phyloP scores from a whole-genome alignment of 2,797 vertebrate species.

The Syngnathus acus region DNA sequence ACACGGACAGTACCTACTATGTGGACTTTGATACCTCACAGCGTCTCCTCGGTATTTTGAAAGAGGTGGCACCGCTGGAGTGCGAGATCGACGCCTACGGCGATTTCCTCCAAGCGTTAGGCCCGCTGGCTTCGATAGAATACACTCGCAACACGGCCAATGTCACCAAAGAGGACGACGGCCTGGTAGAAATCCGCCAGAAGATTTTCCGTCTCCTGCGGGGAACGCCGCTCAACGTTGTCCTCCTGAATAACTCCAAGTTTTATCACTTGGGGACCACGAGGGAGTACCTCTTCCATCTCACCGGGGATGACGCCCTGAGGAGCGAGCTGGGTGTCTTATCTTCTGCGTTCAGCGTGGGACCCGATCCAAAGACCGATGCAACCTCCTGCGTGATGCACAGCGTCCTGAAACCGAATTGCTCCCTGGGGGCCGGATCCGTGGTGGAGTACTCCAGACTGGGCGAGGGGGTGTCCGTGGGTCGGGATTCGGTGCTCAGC shows the following conservation, averaged over 20 bases:
- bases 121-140: conserved; percentile 71
- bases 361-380: conserved; percentile 6
- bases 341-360: conserved; percentile 72
- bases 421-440: conserved; percentile 65
- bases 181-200: conserved; percentile 67
- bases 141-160: conserved; percentile 71
- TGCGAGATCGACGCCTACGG: conserved; percentile 96
- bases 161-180: conserved; percentile 60
- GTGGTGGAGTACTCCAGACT: conserved; percentile 83
- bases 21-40: conserved; percentile 68
- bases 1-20: conserved; percentile 94
- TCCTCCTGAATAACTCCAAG: conserved; percentile 85
- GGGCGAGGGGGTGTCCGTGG: conserved; percentile 69
- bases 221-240: conserved; percentile 77
- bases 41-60: conserved; percentile 71
- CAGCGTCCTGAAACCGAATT: conserved; percentile 70
- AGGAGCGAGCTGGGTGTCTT: conserved; percentile 75
- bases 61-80: conserved; percentile 64
- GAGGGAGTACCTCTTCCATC: conserved; percentile 83
- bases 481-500: conserved; percentile 76
- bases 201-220: conserved; percentile 76
- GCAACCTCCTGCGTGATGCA: conserved; percentile 71
- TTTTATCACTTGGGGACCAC: conserved; percentile 92
- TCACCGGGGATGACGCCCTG: conserved; percentile 69
- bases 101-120: conserved; percentile 91